Base-by-base conservation (phyloP, 2,797 vertebrate genomes). In the Bradypodion pumilum region DNA sequence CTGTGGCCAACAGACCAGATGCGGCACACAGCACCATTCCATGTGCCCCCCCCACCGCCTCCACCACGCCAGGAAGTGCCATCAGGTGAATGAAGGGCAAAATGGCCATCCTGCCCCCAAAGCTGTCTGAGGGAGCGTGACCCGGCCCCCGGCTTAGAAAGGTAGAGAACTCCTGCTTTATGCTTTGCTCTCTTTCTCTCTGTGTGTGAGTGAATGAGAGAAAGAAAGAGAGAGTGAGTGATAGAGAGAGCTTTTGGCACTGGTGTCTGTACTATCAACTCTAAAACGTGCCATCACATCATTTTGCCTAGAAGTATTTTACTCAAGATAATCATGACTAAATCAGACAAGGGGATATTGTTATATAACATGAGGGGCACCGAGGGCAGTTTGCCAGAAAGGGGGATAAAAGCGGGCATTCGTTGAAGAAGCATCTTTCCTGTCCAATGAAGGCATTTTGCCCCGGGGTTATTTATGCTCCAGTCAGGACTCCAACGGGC, bases 341-440 rank as follows among this genome's bases (percentile, higher is more conserved):
- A 79, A 69, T 52, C 23, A 63, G 65, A 25, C 86, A 63, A 46
- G 85, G 62, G 49, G 27, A 80, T 79, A 42, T 42, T 68, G 62
- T 85, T 78, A 60, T 70, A 82, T 70, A 84, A 84, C 69, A 65
- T 5, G 27, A 52, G 1, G 40, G 69, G 1, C 37, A 42, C 35
- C 6, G 21, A 40, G 65, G 63, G 86, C 35, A 70, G 42, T 77
- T 56, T 69, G 32, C 80, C 70, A 79, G 32, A 3, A 21, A 32
- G 23, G 13, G 10, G n/a, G 23, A 8, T 19, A 27, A 42, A 25
- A 44, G 23, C 16, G 5, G 19, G 40, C 25, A 29, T 19, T 44
- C 69, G 66, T 68, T 56, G n/a, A 75, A n/a, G 68, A 78, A 46
- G 4, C 65, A 52, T 21, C 52, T 46, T n/a, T 25, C 56, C 1